Conservation (phyloP, 2,113 vertebrate species). For the pig (Sus scrofa) region DNA sequence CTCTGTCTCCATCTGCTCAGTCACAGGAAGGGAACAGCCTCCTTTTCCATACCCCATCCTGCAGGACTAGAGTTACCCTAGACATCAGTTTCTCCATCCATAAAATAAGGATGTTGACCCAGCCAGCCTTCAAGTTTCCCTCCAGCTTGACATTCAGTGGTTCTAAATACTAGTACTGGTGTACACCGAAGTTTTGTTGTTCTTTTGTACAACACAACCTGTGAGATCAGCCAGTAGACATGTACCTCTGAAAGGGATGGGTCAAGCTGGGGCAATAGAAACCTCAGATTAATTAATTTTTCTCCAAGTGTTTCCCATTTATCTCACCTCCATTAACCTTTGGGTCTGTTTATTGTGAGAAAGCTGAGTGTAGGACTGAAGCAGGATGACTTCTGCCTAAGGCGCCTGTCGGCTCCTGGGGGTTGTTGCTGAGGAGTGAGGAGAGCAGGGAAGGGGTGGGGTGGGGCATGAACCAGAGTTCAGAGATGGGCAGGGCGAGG, state of each 20-base stretch:
- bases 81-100: neutral
- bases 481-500: too few relatives aligned
- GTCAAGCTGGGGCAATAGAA: neutral
- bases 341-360: neutral
- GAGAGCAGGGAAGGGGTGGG: neutral
- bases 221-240: neutral
- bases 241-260: neutral
- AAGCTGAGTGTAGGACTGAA: neutral
- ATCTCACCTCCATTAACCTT: slow-evolving; percentile 64
- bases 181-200: neutral
- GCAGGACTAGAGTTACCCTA: neutral
- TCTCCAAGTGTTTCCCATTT: neutral
- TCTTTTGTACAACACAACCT: slow-evolving; percentile 46
- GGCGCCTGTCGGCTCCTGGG: neutral
- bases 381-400: neutral
- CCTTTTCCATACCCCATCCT: neutral
- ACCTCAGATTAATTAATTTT: slow-evolving; percentile 59
- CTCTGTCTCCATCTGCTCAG: neutral
- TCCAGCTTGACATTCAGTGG: neutral
- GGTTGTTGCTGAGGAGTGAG: neutral
- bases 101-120: neutral
- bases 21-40: neutral
- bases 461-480: neutral
- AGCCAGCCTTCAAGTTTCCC: neutral
- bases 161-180: neutral